phyloP scores from a whole-genome alignment of 92 coral and sea anemone species.

The Porites evermanni region DNA sequence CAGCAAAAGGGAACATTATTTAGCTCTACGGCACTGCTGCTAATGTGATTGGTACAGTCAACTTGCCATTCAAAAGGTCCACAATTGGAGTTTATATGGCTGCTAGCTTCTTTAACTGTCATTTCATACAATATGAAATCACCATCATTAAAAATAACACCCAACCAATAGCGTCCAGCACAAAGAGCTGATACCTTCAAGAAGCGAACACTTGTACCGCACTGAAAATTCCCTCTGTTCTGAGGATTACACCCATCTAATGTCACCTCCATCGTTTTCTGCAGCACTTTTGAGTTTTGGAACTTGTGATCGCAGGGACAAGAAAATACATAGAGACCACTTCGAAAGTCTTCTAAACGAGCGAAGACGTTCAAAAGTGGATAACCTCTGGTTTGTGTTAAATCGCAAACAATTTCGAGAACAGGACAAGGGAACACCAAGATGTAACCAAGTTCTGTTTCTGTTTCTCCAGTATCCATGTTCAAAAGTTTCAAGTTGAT shows the following conservation, averaged over 20 bases:
- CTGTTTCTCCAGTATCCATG: constrained; percentile 8
- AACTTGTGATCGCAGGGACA: background rate
- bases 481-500: constrained; percentile 21
- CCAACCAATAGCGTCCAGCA: constrained; percentile 17
- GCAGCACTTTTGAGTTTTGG: background rate
- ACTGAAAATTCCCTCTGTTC: constrained; percentile 9
- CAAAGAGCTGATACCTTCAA: constrained; percentile 23
- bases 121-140: constrained; percentile 38
- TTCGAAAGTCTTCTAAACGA: constrained; percentile 44
- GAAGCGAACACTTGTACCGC: constrained; percentile 22
- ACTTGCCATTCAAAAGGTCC: background rate
- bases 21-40: constrained; percentile 20
- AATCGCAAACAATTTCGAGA: constrained; percentile 41
- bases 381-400: constrained; percentile 18
- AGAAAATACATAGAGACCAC: constrained; percentile 26
- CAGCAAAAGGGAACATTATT: constrained; percentile 22
- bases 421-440: constrained; percentile 20
- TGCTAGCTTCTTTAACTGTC: background rate
- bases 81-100: background rate
- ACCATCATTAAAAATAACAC: constrained; percentile 30
- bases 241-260: constrained; percentile 2
- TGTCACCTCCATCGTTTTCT: constrained; percentile 1
- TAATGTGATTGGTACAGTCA: constrained; percentile 8
- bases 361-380: constrained; percentile 40
- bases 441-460: constrained; percentile 7